phyloP scores from a whole-genome alignment of 2,797 vertebrate species.

The Melanotaenia parkinsoni region DNA sequence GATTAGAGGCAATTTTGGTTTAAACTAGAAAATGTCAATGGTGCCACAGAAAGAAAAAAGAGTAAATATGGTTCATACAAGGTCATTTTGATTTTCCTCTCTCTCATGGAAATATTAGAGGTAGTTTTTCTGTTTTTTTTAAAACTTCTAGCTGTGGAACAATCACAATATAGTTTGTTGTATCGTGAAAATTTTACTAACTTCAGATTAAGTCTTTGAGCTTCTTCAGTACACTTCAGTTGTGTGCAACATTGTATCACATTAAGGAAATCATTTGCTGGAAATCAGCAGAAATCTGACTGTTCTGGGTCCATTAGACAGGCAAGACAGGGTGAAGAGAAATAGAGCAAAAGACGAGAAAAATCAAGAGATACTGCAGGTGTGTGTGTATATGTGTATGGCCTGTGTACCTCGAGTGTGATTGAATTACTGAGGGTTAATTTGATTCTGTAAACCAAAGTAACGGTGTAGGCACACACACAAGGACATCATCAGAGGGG shows the following conservation, averaged over 20 bases:
- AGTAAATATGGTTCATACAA: slow-evolving; percentile 11
- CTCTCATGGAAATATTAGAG: not conserved
- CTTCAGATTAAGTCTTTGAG: slow-evolving; percentile 9
- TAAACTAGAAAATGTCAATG: slow-evolving; percentile 10
- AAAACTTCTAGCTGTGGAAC: not conserved
- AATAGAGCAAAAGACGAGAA: not conserved
- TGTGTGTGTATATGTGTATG: slow-evolving; percentile 20
- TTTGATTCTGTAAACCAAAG: slow-evolving; percentile 69
- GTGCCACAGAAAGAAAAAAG: slow-evolving; percentile 5
- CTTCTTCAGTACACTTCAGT: not conserved
- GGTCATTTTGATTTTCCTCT: slow-evolving; percentile 2
- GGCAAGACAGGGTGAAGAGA: slow-evolving; percentile 13
- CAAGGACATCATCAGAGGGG: slow-evolving; percentile 53
- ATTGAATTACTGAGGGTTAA: slow-evolving; percentile 79
- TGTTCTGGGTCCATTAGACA: slow-evolving; percentile 18
- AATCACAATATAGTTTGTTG: not conserved
- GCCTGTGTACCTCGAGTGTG: slow-evolving; percentile 54
- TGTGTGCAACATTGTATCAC: slow-evolving; percentile 21
- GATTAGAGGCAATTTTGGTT: slow-evolving; percentile 19
- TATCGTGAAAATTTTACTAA: not conserved
- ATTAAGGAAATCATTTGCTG: slow-evolving; percentile 31
- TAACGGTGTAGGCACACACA: slow-evolving; percentile 55
- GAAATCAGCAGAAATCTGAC: slow-evolving; percentile 35
- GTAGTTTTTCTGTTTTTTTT: not conserved
- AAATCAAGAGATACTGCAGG: slow-evolving; percentile 28